Evolutionary conservation across 1,140 invertebrate genomes (phyloP), one percentile per base, ranked within the genome.

Genomic region (Meteorus sp.): DNA sequence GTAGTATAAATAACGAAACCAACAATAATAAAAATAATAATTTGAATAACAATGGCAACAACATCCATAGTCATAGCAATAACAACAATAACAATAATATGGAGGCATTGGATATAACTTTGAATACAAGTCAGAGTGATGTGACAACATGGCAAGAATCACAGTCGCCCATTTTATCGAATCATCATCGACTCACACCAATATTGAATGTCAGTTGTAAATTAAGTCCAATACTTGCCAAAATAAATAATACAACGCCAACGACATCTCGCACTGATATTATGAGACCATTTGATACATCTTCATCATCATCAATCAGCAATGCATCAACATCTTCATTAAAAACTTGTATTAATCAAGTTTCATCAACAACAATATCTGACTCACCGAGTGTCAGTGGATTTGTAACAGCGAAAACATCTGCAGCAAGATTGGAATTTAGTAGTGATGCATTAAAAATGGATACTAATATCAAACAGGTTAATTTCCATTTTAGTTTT

Each of bases 261-360:
- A 67, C 69, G 33, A 29, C 22, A 25, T 55, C 70, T 3, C 63
- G 56, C 1, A 64, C 65, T 9, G 65, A 66, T 2, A 60, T 64
- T 22, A 60, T 66, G 9, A 64, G 62, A 20, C 63, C 72, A 2
- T 75, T 72, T 50, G 70, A 69, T n/a, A 73, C 81, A 2, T 74
- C 78, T 20, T 69, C 81, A 2, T 72, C 71, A 9, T 71, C 77
- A 43, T 75, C 70, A 15, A 78, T 79, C n/a, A 77, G 75, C n/a
- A 74, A 73, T 27, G 71, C 79, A 3, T 76, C 80, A 15, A 76
- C 79, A 3, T 79, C 78, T 2, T 74, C 77, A 4, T 60, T 78
- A 31, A 62, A 71, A 19, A 69, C 73, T 56, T 62, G 74, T 48
- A 59, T 78, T 35, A 72, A 64, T 59, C 58, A 58, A 2, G 59